phyloP scores from a whole-genome alignment of 1,140 invertebrate species.

The Hylyphantes graminicola region DNA sequence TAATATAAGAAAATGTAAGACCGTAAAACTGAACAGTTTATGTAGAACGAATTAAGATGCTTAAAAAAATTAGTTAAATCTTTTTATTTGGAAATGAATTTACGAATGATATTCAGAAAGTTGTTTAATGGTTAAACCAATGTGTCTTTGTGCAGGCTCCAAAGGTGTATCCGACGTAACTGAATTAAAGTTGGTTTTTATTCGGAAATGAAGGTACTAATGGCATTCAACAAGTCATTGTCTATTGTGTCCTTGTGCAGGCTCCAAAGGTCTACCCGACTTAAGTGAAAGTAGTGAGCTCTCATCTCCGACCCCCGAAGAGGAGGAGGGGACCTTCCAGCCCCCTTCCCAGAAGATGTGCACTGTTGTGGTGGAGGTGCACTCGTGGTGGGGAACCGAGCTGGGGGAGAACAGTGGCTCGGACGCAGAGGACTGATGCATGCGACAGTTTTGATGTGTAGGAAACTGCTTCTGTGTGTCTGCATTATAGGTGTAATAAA shows the following conservation, averaged over 20 bases:
- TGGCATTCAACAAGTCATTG: too few relatives aligned
- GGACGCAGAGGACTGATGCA: conserved; percentile 61
- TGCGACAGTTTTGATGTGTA: conserved; percentile 3
- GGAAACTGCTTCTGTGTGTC: conserved; percentile 6
- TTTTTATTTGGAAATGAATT: too few relatives aligned
- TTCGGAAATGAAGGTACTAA: too few relatives aligned
- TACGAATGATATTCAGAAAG: too few relatives aligned
- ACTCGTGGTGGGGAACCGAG: conserved; percentile 67
- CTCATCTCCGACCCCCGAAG: conserved; percentile 62
- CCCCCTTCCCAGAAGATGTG: conserved; percentile 65
- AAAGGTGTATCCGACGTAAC: conserved; percentile 68
- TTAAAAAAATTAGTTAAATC: too few relatives aligned
- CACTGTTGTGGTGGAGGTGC: conserved; percentile 64
- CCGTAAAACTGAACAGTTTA: too few relatives aligned
- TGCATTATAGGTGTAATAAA: conserved; percentile 33
- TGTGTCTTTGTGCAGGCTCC: conserved; percentile 60
- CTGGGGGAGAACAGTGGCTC: conserved; percentile 66
- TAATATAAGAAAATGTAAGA: too few relatives aligned
- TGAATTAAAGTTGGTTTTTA: conserved; percentile 11
- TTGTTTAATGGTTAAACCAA: too few relatives aligned
- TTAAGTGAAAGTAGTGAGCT: conserved; percentile 66
- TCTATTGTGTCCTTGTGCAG: conserved; percentile 48
- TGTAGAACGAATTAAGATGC: too few relatives aligned
- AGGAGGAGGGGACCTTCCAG: conserved; percentile 64
- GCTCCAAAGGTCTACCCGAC: conserved; percentile 67